A percentile compares a stretch with the other conserved stretches of the same genome.
phyloP scores from a whole-genome alignment of 2,888 invertebrate species.

The Tridacna gigas region DNA sequence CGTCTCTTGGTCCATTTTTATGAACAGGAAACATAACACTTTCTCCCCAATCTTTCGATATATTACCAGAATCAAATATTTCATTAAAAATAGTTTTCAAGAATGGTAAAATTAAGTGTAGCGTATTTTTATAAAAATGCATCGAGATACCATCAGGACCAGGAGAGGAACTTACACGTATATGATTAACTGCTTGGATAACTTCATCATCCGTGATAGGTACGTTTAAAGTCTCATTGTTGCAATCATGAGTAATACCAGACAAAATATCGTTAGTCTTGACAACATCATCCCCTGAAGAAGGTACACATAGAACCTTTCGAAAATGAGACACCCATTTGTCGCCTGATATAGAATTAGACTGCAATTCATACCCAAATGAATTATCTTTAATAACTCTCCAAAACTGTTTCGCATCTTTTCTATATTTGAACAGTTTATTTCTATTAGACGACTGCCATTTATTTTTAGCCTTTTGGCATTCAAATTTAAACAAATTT shows the following conservation, averaged over 20 bases:
- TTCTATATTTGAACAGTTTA: no score
- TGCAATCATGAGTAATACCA: not conserved
- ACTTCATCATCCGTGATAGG: not conserved
- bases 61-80: constrained; percentile 1
- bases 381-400: no score
- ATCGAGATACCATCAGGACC: not conserved
- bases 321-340: not conserved
- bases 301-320: not conserved
- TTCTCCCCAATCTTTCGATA: no score
- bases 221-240: not conserved
- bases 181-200: not conserved
- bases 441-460: no score
- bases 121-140: not conserved
- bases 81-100: not conserved
- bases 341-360: not conserved
- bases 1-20: not conserved
- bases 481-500: not conserved
- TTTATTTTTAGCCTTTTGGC: no score
- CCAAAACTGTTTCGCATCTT: no score
- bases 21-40: not conserved
- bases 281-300: not conserved
- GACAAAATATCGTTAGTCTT: not conserved
- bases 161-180: not conserved
- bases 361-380: not conserved
- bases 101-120: not conserved